Percentiles rank a stretch among this genome's conserved stretches.
Evolutionary conservation across 2,797 vertebrate genomes (phyloP).

Genomic region (Coranthus polyacanthus): DNA sequence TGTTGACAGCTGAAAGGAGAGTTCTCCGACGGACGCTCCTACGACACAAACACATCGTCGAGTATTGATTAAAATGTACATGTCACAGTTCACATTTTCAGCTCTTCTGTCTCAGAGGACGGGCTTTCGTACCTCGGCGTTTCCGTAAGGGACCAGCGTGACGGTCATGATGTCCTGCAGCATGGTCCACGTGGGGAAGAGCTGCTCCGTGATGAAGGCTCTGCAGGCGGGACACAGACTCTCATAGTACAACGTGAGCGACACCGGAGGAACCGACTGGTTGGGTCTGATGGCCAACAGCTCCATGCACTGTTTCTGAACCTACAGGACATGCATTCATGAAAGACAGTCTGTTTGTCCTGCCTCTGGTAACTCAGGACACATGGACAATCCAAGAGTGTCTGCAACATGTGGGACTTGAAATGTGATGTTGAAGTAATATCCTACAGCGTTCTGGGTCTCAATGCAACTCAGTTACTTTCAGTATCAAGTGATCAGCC

Average conservation of each 20-base stretch:
- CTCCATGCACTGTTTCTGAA: slow-evolving; percentile 85
- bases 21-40: slow-evolving; percentile 78
- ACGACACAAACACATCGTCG: background rate
- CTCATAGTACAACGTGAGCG: slow-evolving; percentile 90
- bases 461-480: no score
- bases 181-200: slow-evolving; percentile 91
- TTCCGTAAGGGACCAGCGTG: slow-evolving; percentile 92
- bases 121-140: slow-evolving; percentile 77
- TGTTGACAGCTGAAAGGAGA: slow-evolving; percentile 89
- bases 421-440: no score
- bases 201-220: slow-evolving; percentile 81
- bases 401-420: no score
- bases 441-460: no score
- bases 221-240: slow-evolving; percentile 88
- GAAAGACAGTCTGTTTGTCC: no score
- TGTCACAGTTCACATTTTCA: no score
- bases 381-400: no score
- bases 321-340: slow-evolving; percentile 63
- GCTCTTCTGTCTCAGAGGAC: no score
- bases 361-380: no score
- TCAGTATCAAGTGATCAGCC: no score
- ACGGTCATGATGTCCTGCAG: slow-evolving; percentile 85
- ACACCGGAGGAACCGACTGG: slow-evolving; percentile 69
- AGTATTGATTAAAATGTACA: no score
- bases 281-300: slow-evolving; percentile 43